Evolutionary conservation across 1,140 invertebrate species (phyloP), one percentile per base, ranked within the genome.

Genomic region (Dolichoris vasculosae): DNA sequence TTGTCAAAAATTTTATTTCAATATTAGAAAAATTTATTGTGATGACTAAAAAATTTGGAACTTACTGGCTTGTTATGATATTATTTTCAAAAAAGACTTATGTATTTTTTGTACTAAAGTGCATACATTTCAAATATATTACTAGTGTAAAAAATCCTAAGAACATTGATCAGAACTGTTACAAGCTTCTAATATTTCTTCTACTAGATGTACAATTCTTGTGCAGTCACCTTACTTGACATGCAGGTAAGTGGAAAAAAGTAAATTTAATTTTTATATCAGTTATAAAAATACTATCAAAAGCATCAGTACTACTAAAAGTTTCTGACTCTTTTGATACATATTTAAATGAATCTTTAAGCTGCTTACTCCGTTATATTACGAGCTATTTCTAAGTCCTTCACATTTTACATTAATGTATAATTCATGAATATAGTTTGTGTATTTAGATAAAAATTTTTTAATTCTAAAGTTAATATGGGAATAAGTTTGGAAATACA

Each of bases 21-120:
- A 64, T 69, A 69, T 20, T 64, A 40, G 38, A 40, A 63, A 35
- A 7, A 23, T 71, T 48, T 85, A 6, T 46, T 48, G 80, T 38
- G 8, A n/a, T 46, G 80, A 83, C 15, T 35, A 84, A n/a, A 81
- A 2, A 30, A n/a, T 73, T 79, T n/a, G 69, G 67, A 75, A 91
- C 94, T 94, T 92, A 97, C 96, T 96, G 88, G 96, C 95, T 94
- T 97, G 96, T 89, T 98, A 97, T 23, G 97, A 97, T 88, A 98
- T 96, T 11, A 95, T 96, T 89, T 96, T 94, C 40, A 98, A 93
- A 87, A 96, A 95, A 87, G 96, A 95, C 89, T 96, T 95, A 92
- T 98, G 97, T 89, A 96, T 95, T 84, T 96, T 95, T 1, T 97
- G 96, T 32, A 97, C 95, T 76, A 97, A 95, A 81, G 94, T 71